These are phyloP conservation scores for Drosophila teissieri DNA, from an alignment of 1,140 invertebrate species.

Conservation along the genomic window DNA sequence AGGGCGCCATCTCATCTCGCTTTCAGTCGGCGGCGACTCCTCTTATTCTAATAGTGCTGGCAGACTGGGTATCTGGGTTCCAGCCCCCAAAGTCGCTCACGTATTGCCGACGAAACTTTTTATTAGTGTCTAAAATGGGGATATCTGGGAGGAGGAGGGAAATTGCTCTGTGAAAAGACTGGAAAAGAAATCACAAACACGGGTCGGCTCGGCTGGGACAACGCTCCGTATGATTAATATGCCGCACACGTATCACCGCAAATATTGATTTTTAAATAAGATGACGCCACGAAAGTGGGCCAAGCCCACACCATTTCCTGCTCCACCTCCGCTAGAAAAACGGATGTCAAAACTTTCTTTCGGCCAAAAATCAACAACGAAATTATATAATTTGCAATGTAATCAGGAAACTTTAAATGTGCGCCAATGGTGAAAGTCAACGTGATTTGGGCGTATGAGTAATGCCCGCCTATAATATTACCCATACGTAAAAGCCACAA, in stretches of 20 bases:
- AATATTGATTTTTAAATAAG: slow-evolving; percentile 84
- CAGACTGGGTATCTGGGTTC: neutral
- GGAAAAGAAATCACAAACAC: slow-evolving; percentile 67
- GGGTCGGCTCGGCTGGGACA: slow-evolving; percentile 56
- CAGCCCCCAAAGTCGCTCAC: slow-evolving; percentile 54
- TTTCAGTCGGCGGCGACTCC: slow-evolving; percentile 24
- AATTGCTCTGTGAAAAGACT: slow-evolving; percentile 22
- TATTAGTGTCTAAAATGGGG: slow-evolving; percentile 67
- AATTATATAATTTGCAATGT: slow-evolving; percentile 83
- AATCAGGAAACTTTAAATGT: slow-evolving; percentile 81
- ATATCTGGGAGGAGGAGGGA: slow-evolving; percentile 1
- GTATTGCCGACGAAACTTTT: slow-evolving; percentile 75
- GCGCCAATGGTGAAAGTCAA: neutral
- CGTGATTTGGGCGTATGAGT: slow-evolving; percentile 70
- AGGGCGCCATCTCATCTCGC: slow-evolving; percentile 36
- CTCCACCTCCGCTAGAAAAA: neutral
- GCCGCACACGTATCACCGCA: slow-evolving; percentile 69
- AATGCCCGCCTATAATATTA: slow-evolving; percentile 80
- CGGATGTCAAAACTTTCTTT: slow-evolving; percentile 44
- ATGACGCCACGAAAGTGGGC: slow-evolving; percentile 68
- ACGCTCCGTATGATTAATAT: slow-evolving; percentile 81
- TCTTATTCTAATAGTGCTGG: slow-evolving; percentile 63
- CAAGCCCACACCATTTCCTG: slow-evolving; percentile 3
- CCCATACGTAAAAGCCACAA: slow-evolving; percentile 78
- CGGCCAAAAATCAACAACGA: slow-evolving; percentile 72